Conservation (phyloP, 1,140 invertebrate genomes). For the Drosophila albomicans region DNA sequence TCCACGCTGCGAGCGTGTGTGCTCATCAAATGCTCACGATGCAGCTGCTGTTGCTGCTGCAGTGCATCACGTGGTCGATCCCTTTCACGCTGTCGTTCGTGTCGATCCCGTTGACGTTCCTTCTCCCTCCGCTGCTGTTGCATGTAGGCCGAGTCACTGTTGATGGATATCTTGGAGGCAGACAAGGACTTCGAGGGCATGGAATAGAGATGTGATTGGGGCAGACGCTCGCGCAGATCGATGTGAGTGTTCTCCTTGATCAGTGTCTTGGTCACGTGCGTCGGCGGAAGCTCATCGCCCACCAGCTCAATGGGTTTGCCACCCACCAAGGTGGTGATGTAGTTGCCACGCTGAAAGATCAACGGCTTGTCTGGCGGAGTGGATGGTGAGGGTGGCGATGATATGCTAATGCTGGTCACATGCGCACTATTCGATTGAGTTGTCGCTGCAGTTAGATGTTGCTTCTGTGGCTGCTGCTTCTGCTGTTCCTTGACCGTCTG, state of each 20-base stretch:
- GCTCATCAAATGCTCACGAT: constrained; percentile 68
- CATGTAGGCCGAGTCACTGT: constrained; percentile 78
- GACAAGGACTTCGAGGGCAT: constrained; percentile 81
- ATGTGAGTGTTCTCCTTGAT: constrained; percentile 82
- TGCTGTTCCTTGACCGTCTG: constrained; percentile 84
- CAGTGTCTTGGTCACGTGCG: constrained; percentile 79
- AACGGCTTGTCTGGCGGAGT: constrained; percentile 76
- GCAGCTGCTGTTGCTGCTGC: constrained; percentile 71
- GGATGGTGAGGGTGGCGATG: constrained; percentile 75
- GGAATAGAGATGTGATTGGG: constrained; percentile 60
- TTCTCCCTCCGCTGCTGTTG: constrained; percentile 74
- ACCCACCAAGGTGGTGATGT: constrained; percentile 84
- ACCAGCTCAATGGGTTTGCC: constrained; percentile 80
- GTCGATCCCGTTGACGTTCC: constrained; percentile 72
- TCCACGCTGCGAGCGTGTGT: constrained; percentile 80
- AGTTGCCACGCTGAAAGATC: constrained; percentile 83
- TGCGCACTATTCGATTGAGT: constrained; percentile 58
- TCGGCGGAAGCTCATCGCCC: constrained; percentile 57
- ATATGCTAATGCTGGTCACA: constrained; percentile 84
- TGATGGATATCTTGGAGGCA: constrained; percentile 84
- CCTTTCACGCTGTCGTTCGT: constrained; percentile 56
- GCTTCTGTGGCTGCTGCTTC: constrained; percentile 36
- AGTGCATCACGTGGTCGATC: constrained; percentile 61
- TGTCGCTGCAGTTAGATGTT: constrained; percentile 22
- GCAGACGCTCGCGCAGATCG: constrained; percentile 62